Percentiles rank a stretch among this genome's conserved stretches.
phyloP scores from a whole-genome alignment of 2,113 vertebrate species.

The Eurypyga helias region DNA sequence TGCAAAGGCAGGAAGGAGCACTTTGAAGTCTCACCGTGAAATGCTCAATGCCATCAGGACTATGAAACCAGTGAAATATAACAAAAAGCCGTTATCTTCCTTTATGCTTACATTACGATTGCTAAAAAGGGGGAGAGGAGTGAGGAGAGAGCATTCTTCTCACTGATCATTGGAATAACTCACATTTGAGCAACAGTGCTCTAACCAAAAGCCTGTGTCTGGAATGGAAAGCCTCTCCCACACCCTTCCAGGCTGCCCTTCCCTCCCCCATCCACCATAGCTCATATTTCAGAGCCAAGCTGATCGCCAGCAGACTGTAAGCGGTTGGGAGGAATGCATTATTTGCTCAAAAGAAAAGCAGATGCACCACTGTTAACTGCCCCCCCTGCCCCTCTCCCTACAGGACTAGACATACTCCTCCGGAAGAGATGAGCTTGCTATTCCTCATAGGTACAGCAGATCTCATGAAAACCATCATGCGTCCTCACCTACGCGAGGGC shows the following conservation, averaged over 20 bases:
- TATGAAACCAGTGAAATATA: not conserved
- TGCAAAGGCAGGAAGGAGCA: not conserved
- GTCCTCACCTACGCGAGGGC: accelerated
- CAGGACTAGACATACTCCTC: not conserved
- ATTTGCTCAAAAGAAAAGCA: slow-evolving; percentile 11
- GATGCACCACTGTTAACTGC: not conserved
- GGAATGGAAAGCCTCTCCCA: slow-evolving; percentile 31
- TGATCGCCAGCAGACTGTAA: not conserved
- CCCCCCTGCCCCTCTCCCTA: not conserved
- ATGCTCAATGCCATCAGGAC: not conserved
- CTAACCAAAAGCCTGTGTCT: slow-evolving; percentile 1
- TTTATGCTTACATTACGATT: not conserved
- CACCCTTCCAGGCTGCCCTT: slow-evolving; percentile 4
- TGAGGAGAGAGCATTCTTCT: not conserved
- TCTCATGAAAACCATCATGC: not conserved
- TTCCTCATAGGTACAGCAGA: not conserved
- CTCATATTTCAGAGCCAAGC: slow-evolving; percentile 50
- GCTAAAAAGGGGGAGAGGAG: not conserved
- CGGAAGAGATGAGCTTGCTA: not conserved
- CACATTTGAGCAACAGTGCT: not conserved
- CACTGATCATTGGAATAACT: not conserved
- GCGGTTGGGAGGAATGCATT: not conserved
- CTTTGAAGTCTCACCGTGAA: not conserved
- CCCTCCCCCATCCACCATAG: not conserved
- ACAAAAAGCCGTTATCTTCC: not conserved